Conservation (phyloP, 2,888 invertebrate genomes). For the Parnassius mnemosyne region DNA sequence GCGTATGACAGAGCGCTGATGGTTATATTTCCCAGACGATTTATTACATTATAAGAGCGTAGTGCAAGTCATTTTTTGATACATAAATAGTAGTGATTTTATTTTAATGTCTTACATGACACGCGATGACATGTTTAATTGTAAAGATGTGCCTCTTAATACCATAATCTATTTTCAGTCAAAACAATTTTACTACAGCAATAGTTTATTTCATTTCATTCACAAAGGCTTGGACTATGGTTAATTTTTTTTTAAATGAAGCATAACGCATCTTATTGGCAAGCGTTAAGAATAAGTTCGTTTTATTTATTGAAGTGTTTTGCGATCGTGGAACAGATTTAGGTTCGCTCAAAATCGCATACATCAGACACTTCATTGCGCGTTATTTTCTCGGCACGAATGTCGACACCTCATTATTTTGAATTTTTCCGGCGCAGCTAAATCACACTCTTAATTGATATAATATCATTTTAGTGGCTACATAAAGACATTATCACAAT, state of each 20-base stretch:
- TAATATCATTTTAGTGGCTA: constrained; percentile 71
- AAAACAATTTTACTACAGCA: constrained; percentile 52
- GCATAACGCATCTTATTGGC: constrained; percentile 28
- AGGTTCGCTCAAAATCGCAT: constrained; percentile 45
- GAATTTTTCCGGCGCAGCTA: constrained; percentile 68
- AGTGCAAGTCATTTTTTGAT: constrained; percentile 69
- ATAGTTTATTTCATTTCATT: constrained; percentile 27
- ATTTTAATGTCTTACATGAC: constrained; percentile 78
- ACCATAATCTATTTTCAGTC: constrained; percentile 62
- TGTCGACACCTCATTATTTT: constrained; percentile 73
- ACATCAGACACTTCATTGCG: constrained; percentile 66
- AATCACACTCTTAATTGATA: constrained; percentile 74
- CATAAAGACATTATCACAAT: constrained; percentile 65
- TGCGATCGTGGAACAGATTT: constrained; percentile 38
- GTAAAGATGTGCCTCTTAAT: constrained; percentile 65
- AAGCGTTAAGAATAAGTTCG: constrained; percentile 27
- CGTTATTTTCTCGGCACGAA: constrained; percentile 64
- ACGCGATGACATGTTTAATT: constrained; percentile 75
- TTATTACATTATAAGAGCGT: constrained; percentile 77
- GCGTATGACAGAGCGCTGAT: constrained; percentile 75
- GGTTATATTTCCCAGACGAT: constrained; percentile 80
- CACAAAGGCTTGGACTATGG: background rate
- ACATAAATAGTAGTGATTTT: constrained; percentile 78
- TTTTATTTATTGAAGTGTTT: constrained; percentile 38
- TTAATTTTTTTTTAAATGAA: constrained; percentile 18